Evolutionary conservation across 2,797 vertebrate genomes (phyloP).

Genomic region (Sylvia borin): DNA sequence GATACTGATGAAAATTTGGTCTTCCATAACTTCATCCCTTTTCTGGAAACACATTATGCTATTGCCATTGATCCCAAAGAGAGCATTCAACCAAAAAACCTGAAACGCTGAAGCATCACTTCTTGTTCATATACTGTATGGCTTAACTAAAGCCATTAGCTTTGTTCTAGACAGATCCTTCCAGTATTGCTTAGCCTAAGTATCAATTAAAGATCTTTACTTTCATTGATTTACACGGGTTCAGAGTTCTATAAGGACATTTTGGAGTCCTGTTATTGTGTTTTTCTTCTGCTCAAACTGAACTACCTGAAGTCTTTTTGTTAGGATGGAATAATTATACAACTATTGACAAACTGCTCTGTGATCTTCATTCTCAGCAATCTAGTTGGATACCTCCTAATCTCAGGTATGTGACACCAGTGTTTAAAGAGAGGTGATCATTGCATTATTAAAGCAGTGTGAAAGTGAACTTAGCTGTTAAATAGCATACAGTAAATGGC

Average conservation of each 20-base stretch:
- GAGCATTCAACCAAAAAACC: background rate
- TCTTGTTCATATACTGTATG: background rate
- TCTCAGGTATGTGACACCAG: background rate
- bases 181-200: background rate
- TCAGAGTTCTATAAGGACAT: background rate
- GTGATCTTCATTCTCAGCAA: background rate
- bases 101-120: background rate
- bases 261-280: background rate
- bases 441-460: background rate
- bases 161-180: background rate
- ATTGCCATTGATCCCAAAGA: background rate
- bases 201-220: background rate
- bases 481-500: background rate
- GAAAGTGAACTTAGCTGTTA: background rate
- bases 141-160: background rate
- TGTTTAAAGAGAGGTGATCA: background rate
- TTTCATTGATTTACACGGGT: background rate
- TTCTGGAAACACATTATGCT: background rate
- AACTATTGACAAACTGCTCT: background rate
- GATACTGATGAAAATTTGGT: background rate
- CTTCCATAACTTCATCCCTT: background rate
- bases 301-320: background rate
- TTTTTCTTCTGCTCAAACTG: background rate
- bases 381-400: background rate
- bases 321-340: background rate